Conservation (phyloP, 2,797 vertebrate species). For the Anguilla pacifica region DNA sequence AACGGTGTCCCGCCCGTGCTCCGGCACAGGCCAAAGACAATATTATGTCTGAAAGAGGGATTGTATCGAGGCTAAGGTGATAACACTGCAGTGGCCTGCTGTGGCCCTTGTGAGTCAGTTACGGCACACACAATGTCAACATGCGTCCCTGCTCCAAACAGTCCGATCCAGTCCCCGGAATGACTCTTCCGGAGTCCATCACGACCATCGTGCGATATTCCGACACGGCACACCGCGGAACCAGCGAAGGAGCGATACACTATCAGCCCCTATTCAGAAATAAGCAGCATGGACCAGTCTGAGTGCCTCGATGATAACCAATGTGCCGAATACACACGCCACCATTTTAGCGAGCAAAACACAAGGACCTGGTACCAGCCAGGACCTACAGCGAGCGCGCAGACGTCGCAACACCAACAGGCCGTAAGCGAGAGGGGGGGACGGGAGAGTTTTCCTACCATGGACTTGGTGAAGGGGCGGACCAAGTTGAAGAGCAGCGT, state of each 20-base stretch:
- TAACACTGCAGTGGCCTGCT: conserved; percentile 52
- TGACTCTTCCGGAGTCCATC: conserved; percentile 44
- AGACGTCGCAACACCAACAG: not conserved
- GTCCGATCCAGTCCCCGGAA: not conserved
- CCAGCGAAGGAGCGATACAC: not conserved
- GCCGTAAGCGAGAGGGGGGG: not conserved
- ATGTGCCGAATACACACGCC: not conserved
- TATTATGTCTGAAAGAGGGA: conserved; percentile 67
- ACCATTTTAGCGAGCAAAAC: not conserved
- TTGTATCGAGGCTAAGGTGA: conserved; percentile 58
- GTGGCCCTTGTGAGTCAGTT: conserved; percentile 7
- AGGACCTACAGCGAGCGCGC: not conserved
- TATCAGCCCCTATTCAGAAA: not conserved
- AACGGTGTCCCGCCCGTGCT: conserved; percentile 66
- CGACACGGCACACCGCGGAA: not conserved
- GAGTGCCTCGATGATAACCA: not conserved
- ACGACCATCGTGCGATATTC: not conserved
- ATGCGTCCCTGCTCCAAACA: not conserved
- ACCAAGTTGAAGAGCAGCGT: conserved; percentile 88
- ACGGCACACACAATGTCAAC: conserved; percentile 14
- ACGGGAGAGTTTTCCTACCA: conserved; percentile 79
- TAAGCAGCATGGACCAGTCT: not conserved
- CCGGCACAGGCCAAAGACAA: conserved; percentile 73
- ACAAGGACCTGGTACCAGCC: conserved; percentile 24
- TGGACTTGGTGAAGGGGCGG: conserved; percentile 94